Evolutionary conservation across 1,140 invertebrate species (phyloP).

Genomic region (Lutraria rhynchaena): DNA sequence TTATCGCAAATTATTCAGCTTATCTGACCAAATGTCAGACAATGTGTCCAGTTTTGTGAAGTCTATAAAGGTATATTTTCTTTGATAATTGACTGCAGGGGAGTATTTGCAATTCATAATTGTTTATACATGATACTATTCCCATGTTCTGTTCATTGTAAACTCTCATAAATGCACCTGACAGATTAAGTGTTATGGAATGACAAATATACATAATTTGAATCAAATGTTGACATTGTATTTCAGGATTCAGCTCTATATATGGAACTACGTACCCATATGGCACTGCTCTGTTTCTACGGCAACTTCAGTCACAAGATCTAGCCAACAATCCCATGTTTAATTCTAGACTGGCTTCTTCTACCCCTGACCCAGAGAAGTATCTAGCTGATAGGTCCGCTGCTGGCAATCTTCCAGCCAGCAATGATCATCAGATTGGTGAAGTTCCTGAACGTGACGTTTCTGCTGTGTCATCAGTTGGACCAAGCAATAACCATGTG

Average conservation of each 20-base stretch:
- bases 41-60: too few species aligned
- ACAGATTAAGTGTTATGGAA: too few species aligned
- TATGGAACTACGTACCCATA: constrained; percentile 47
- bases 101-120: too few species aligned
- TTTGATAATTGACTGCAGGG: too few species aligned
- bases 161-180: too few species aligned
- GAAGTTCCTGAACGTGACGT: constrained; percentile 51
- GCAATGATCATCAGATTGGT: background rate
- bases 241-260: constrained; percentile 31
- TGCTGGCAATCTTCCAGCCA: background rate
- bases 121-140: too few species aligned
- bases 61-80: too few species aligned
- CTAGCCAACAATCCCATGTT: constrained; percentile 29
- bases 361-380: constrained; percentile 54
- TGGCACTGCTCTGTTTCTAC: constrained; percentile 34
- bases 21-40: too few species aligned
- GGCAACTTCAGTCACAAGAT: constrained; percentile 39
- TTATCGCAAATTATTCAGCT: too few species aligned
- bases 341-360: constrained; percentile 43
- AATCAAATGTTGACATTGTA: background rate
- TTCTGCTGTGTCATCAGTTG: constrained; percentile 39
- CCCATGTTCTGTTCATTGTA: too few species aligned
- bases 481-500: constrained; percentile 34
- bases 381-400: constrained; percentile 19
- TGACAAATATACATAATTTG: too few species aligned